Evolutionary conservation across 2,113 vertebrate genomes (phyloP).

Genomic region (Sisor rabdophorus): DNA sequence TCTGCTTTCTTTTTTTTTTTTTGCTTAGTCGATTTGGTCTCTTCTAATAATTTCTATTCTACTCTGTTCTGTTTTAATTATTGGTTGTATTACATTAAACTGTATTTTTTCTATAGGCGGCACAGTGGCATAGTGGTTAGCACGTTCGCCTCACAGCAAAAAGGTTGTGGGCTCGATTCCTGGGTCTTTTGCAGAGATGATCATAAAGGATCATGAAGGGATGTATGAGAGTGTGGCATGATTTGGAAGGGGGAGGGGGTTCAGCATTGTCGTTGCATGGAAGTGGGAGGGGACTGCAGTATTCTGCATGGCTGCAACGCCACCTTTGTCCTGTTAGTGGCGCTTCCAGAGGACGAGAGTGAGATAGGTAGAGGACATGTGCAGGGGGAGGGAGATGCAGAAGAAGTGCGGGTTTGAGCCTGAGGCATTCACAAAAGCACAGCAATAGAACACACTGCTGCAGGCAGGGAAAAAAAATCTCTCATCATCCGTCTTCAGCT

Average conservation of each 20-base stretch:
- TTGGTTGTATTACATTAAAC: not conserved
- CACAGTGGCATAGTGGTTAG: too few species aligned
- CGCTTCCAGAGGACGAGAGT: conserved; percentile 54
- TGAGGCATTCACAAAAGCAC: conserved; percentile 10
- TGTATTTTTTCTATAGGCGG: not conserved
- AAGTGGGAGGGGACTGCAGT: conserved; percentile 69
- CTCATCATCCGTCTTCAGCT: conserved; percentile 12
- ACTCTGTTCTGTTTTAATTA: not conserved
- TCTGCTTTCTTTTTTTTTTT: too few species aligned
- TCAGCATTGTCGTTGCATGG: conserved; percentile 63
- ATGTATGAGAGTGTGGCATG: not conserved
- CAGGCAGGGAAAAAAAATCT: conserved; percentile 50
- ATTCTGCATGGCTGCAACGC: conserved; percentile 60
- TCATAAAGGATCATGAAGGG: conserved; percentile 10
- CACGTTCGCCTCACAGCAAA: too few species aligned
- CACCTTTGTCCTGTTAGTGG: conserved; percentile 59
- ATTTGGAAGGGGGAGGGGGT: not conserved
- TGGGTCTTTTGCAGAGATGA: conserved; percentile 1
- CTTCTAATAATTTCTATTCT: not conserved
- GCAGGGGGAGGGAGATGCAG: conserved; percentile 20
- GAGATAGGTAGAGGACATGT: conserved; percentile 17
- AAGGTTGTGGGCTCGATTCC: too few species aligned
- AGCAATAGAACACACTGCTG: conserved; percentile 22
- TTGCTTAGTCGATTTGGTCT: too few species aligned
- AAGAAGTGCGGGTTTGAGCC: conserved; percentile 41